Conservation (phyloP, 2,888 invertebrate genomes). For the Agrilus cyanescens region DNA sequence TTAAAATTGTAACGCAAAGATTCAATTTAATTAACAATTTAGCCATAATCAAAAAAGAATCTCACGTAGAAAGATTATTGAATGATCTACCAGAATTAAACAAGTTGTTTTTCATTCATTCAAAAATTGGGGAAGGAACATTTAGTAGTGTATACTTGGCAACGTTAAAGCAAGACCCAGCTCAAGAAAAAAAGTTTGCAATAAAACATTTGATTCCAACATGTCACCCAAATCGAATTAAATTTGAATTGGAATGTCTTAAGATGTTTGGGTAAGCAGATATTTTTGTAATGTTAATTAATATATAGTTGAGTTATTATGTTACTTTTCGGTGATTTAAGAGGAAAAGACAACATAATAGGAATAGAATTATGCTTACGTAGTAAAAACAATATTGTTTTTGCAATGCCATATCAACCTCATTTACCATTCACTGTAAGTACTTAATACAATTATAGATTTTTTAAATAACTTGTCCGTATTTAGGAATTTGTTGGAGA, state of each 20-base stretch:
- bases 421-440: conserved; percentile 69
- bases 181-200: conserved; percentile 54
- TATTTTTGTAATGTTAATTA: background rate
- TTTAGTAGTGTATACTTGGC: conserved; percentile 81
- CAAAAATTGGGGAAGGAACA: conserved; percentile 71
- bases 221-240: conserved; percentile 68
- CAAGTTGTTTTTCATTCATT: conserved; percentile 52
- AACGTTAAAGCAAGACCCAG: conserved; percentile 43
- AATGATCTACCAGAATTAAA: conserved; percentile 48
- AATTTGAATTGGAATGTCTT: conserved; percentile 70
- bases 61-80: conserved; percentile 26
- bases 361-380: conserved; percentile 69
- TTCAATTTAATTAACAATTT: too few species aligned
- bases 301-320: background rate
- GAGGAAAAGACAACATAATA: conserved; percentile 71
- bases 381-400: conserved; percentile 65
- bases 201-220: conserved; percentile 82
- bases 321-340: conserved; percentile 33
- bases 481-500: conserved; percentile 61
- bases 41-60: too few species aligned
- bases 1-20: too few species aligned
- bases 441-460: conserved; percentile 14
- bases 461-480: background rate
- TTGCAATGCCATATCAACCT: conserved; percentile 81
- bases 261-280: conserved; percentile 56